phyloP scores from a whole-genome alignment of 35 echinoderm and acorn worm genomes.

The Heliocidaris tuberculata region DNA sequence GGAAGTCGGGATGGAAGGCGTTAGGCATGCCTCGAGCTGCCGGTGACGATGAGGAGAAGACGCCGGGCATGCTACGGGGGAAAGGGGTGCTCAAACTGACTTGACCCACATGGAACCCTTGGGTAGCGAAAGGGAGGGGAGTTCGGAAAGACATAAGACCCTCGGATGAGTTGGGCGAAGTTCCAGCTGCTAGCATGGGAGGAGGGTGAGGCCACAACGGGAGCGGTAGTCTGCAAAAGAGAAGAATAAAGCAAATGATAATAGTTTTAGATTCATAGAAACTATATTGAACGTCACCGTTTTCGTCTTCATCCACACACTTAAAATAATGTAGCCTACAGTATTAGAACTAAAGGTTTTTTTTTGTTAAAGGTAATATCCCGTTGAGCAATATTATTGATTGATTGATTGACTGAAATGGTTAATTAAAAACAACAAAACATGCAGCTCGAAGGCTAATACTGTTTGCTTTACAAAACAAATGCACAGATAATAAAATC shows the following conservation, averaged over 20 bases:
- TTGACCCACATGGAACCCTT: not conserved
- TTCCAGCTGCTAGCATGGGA: not conserved
- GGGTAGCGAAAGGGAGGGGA: not conserved
- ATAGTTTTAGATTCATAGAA: too few relatives aligned
- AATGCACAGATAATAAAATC: too few relatives aligned
- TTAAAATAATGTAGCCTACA: too few relatives aligned
- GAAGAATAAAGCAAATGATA: not conserved
- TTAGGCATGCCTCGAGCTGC: not conserved
- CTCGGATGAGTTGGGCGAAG: constrained; percentile 15
- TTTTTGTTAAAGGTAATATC: too few relatives aligned
- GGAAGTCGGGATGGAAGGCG: not conserved
- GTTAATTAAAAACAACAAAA: too few relatives aligned
- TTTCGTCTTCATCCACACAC: too few relatives aligned
- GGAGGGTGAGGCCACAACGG: constrained; percentile 45
- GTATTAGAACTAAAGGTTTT: too few relatives aligned
- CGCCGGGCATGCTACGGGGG: not conserved
- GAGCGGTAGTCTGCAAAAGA: constrained; percentile 11
- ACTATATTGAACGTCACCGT: too few relatives aligned
- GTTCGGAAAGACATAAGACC: not conserved
- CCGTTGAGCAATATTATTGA: too few relatives aligned
- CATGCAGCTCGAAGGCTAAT: too few relatives aligned
- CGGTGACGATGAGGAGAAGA: not conserved
- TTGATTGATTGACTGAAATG: too few relatives aligned
- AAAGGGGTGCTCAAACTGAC: not conserved
- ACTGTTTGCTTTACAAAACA: too few relatives aligned